These are phyloP conservation scores for Lymantria monacha DNA, from an alignment of 2,888 invertebrate genomes.

Conservation along the genomic window DNA sequence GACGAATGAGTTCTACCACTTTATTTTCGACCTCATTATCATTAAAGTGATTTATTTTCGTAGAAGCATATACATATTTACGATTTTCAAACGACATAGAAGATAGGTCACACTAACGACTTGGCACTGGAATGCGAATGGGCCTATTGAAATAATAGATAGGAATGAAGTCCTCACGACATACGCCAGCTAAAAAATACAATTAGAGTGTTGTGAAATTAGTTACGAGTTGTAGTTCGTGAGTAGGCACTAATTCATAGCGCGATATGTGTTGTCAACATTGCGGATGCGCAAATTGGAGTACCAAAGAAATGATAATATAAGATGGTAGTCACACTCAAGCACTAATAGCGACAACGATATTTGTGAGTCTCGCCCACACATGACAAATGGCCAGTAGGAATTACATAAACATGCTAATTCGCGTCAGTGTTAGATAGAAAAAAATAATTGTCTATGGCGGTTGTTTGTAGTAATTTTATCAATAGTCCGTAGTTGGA, in stretches of 20 bases:
- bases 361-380: constrained; percentile 42
- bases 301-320: constrained; percentile 46
- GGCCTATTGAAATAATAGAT: constrained; percentile 60
- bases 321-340: constrained; percentile 21
- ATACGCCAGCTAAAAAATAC: constrained; percentile 48
- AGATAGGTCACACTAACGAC: constrained; percentile 70
- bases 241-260: constrained; percentile 49
- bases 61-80: constrained; percentile 55
- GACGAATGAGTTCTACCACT: constrained; percentile 70
- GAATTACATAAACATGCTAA: constrained; percentile 58
- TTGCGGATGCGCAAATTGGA: constrained; percentile 48
- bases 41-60: constrained; percentile 77
- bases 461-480: constrained; percentile 69
- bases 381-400: constrained; percentile 52
- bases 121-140: constrained; percentile 58
- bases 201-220: constrained; percentile 63
- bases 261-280: constrained; percentile 46
- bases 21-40: constrained; percentile 80
- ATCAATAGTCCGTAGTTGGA: constrained; percentile 69
- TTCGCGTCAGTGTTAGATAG: constrained; percentile 46
- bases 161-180: constrained; percentile 68
- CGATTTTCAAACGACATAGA: constrained; percentile 53
- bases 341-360: constrained; percentile 33
- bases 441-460: constrained; percentile 58
- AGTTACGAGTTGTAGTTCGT: constrained; percentile 54